phyloP scores from a whole-genome alignment of 2,888 invertebrate genomes.

The Lepeophtheirus nordmannii region DNA sequence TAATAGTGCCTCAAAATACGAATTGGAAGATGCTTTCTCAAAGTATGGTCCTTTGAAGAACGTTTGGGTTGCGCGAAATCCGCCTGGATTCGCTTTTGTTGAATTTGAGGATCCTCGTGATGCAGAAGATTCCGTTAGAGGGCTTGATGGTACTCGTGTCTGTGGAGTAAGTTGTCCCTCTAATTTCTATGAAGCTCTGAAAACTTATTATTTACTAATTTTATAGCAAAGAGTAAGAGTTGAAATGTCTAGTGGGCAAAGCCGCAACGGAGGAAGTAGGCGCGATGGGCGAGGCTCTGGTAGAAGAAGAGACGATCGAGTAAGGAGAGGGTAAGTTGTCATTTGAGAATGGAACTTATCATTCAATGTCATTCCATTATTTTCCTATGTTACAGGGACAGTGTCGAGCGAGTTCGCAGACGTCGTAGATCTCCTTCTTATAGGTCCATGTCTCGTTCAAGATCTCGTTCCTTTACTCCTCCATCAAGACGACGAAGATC shows the following conservation, averaged over 20 bases:
- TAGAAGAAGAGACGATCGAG: conserved; percentile 35
- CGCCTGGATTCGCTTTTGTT: conserved; percentile 28
- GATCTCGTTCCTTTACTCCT: conserved; percentile 11
- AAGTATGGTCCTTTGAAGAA: conserved; percentile 76
- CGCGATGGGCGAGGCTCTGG: conserved; percentile 32
- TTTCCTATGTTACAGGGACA: not conserved
- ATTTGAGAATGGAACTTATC: no score
- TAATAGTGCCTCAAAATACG: conserved; percentile 73
- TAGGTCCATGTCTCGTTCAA: conserved; percentile 15
- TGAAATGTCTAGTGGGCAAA: conserved; percentile 79
- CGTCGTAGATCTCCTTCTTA: conserved; percentile 23
- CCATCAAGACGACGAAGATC: conserved; percentile 7
- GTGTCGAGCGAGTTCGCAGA: conserved; percentile 12
- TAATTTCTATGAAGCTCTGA: no score
- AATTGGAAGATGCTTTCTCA: conserved; percentile 68
- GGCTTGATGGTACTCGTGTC: conserved; percentile 21
- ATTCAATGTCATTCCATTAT: not conserved
- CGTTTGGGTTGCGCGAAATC: conserved; percentile 63
- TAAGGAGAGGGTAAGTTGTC: conserved; percentile 27
- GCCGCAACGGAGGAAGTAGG: conserved; percentile 47
- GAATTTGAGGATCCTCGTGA: conserved; percentile 28
- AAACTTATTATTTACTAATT: conserved; percentile 41
- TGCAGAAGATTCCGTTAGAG: conserved; percentile 25
- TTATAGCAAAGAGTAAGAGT: conserved; percentile 77
- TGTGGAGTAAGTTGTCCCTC: conserved; percentile 15